A percentile compares a stretch with the other conserved stretches of the same genome.
Evolutionary conservation across 2,113 vertebrate genomes (phyloP).

Genomic region (Pygoscelis adeliae): DNA sequence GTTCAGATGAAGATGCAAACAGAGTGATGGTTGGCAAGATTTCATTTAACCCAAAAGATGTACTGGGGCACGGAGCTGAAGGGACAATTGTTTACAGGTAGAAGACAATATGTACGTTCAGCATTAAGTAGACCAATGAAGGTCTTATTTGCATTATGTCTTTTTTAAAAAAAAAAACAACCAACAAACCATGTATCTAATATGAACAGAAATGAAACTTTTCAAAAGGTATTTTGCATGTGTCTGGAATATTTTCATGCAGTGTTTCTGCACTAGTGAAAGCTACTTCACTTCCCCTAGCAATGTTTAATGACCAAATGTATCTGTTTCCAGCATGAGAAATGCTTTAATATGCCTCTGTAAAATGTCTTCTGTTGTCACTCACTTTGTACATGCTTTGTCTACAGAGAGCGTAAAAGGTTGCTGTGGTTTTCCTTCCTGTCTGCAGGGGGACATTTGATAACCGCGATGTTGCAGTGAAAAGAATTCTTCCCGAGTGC

Average conservation of each 20-base stretch:
- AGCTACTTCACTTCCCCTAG: neutral
- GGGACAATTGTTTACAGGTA: constrained; percentile 98
- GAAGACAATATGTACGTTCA: neutral
- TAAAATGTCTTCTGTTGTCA: neutral
- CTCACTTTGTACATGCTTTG: rapidly evolving
- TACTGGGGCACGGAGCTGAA: constrained; percentile 94
- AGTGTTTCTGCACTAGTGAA: neutral
- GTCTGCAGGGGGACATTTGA: constrained; percentile 90
- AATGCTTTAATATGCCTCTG: neutral
- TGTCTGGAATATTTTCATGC: neutral
- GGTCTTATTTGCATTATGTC: neutral
- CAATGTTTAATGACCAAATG: neutral
- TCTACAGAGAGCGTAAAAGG: neutral
- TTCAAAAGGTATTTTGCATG: neutral
- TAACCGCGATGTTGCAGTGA: constrained; percentile 90
- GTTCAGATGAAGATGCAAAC: constrained; percentile 81
- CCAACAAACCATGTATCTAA: neutral
- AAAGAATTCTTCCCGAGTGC: constrained; percentile 96
- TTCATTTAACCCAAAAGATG: constrained; percentile 88
- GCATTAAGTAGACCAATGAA: neutral
- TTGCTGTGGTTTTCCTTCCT: neutral
- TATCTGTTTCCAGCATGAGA: neutral
- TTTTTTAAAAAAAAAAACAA: neutral
- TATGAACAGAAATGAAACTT: neutral
- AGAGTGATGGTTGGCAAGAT: constrained; percentile 91